These are phyloP conservation scores for Papilio machaon DNA, from an alignment of 1,140 invertebrate genomes.

Conservation along the genomic window DNA sequence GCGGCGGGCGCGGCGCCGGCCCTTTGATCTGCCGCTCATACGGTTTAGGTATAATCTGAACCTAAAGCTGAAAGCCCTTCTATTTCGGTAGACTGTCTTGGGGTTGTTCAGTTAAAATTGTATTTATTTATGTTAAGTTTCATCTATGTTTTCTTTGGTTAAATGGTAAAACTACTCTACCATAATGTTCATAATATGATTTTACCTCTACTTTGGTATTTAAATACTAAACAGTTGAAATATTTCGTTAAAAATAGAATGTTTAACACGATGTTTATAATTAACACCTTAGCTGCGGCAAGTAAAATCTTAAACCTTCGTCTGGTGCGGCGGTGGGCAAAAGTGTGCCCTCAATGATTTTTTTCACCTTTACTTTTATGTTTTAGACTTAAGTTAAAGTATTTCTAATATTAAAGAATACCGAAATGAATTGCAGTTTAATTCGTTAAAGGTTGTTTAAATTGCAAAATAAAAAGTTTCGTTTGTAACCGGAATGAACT, in stretches of 20 bases:
- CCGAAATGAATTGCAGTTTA: background rate
- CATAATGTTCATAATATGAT: constrained; percentile 4
- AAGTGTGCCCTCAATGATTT: too few species aligned
- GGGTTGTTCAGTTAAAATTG: constrained; percentile 45
- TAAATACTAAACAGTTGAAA: background rate
- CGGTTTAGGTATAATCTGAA: constrained; percentile 53
- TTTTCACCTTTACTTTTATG: too few species aligned
- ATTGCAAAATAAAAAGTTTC: background rate
- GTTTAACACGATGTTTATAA: background rate
- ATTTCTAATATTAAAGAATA: background rate
- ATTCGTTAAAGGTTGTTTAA: background rate
- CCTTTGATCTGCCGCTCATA: constrained; percentile 48
- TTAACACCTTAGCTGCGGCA: too few species aligned
- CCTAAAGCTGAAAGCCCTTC: constrained; percentile 48
- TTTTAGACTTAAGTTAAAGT: background rate
- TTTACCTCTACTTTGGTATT: background rate
- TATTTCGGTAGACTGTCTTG: constrained; percentile 51
- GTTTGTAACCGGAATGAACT: background rate
- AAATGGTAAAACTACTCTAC: background rate
- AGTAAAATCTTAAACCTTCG: too few species aligned
- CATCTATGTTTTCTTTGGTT: constrained; percentile 1
- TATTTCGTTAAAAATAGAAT: background rate
- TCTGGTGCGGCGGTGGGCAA: too few species aligned
- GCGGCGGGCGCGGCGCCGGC: constrained; percentile 40
- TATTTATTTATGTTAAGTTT: constrained; percentile 37